Percentiles rank a stretch among this genome's conserved stretches.
Conservation (phyloP, 2,797 vertebrate species). For the Helicolenus hilgendorfi region DNA sequence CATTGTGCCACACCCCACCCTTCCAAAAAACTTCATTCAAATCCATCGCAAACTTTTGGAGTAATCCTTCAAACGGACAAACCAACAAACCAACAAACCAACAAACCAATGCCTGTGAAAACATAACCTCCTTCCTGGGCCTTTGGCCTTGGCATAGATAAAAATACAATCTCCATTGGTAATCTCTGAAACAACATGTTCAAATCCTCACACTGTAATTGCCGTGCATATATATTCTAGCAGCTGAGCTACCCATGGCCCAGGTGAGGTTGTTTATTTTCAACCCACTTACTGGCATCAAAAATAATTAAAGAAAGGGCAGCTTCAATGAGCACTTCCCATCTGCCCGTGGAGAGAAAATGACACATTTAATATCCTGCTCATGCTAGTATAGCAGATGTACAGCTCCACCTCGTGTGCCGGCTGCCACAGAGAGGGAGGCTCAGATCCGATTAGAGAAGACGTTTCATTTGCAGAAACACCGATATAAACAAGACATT, state of each 20-base stretch:
- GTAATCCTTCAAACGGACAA: no score
- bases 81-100: no score
- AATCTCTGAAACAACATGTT: conserved; percentile 3
- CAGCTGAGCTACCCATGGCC: conserved; percentile 8
- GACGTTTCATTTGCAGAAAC: conserved; percentile 34
- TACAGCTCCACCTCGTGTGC: conserved; percentile 23
- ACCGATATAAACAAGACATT: conserved; percentile 9
- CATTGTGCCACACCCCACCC: no score
- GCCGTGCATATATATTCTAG: background rate
- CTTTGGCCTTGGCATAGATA: no score
- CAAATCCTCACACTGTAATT: background rate
- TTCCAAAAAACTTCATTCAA: no score
- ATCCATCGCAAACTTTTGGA: no score
- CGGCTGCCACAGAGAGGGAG: conserved; percentile 1
- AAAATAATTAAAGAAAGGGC: conserved; percentile 40
- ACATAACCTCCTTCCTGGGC: no score
- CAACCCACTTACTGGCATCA: conserved; percentile 46
- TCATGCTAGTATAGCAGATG: conserved; percentile 51
- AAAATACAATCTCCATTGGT: background rate
- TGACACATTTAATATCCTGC: conserved; percentile 53
- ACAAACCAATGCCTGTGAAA: no score
- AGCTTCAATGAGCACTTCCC: conserved; percentile 33
- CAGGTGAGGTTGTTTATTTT: conserved; percentile 49
- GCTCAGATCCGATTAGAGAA: conserved; percentile 33
- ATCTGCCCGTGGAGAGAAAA: conserved; percentile 44